These are phyloP conservation scores for Cettia cetti DNA, from an alignment of 2,113 vertebrate genomes.

Conservation along the genomic window DNA sequence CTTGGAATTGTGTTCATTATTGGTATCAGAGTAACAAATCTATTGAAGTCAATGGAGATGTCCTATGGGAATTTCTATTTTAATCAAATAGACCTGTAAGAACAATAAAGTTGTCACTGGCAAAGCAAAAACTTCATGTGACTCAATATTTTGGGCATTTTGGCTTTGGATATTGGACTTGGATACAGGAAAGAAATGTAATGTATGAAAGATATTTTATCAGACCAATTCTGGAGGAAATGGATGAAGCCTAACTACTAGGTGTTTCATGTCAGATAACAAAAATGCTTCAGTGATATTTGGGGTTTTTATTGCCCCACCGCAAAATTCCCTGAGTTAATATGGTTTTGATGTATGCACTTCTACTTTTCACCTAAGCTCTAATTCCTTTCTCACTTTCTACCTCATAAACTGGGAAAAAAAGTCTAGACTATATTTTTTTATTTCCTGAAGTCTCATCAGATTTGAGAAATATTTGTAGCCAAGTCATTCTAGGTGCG, in stretches of 20 bases:
- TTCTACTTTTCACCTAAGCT: not conserved
- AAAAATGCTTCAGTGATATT: not conserved
- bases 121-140: not conserved
- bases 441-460: not conserved
- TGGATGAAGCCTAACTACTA: not conserved
- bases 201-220: not conserved
- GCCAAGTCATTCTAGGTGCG: not conserved
- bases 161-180: not conserved
- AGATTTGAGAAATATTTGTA: not conserved
- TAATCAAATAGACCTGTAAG: not conserved
- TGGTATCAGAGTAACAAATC: not conserved
- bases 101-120: not conserved
- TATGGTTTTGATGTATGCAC: not conserved
- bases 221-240: not conserved
- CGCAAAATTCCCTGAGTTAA: not conserved
- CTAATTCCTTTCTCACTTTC: not conserved
- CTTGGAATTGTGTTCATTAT: not conserved
- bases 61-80: not conserved
- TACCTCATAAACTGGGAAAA: not conserved
- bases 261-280: not conserved
- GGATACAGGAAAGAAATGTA: not conserved
- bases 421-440: not conserved
- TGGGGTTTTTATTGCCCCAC: not conserved
- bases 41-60: not conserved
- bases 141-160: not conserved